phyloP scores from a whole-genome alignment of 1,140 invertebrate species.

The Polypedilum vanderplanki region DNA sequence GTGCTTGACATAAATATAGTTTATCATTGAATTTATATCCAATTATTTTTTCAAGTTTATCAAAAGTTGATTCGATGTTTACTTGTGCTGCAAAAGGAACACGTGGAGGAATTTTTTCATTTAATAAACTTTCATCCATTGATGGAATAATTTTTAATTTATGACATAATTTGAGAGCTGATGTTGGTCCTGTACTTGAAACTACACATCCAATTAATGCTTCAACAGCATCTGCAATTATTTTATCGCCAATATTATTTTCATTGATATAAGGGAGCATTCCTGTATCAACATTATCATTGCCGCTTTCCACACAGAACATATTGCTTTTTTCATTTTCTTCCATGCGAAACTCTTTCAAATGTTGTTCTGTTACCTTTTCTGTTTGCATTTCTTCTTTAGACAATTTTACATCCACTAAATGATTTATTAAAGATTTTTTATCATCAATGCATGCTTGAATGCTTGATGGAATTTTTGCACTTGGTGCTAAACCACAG shows the following conservation, averaged over 20 bases:
- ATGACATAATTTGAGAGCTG: constrained; percentile 56
- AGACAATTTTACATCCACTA: constrained; percentile 27
- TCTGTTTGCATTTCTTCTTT: constrained; percentile 32
- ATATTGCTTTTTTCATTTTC: no score
- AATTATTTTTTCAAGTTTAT: constrained; percentile 51
- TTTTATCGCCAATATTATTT: constrained; percentile 36
- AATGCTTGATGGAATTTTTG: constrained; percentile 37
- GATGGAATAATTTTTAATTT: constrained; percentile 63
- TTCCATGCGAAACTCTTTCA: not conserved
- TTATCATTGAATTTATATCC: constrained; percentile 60
- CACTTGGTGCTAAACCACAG: constrained; percentile 54
- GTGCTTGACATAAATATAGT: constrained; percentile 64
- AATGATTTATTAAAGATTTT: not conserved
- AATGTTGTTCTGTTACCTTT: constrained; percentile 22
- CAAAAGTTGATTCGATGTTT: constrained; percentile 30
- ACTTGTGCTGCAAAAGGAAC: constrained; percentile 34
- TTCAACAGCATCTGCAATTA: constrained; percentile 74
- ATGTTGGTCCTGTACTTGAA: constrained; percentile 48
- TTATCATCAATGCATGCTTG: constrained; percentile 31
- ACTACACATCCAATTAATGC: constrained; percentile 75
- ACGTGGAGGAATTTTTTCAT: not conserved
- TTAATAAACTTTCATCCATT: not conserved
- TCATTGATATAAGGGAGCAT: constrained; percentile 25
- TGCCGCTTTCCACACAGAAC: no score
- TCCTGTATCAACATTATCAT: not conserved